Evolutionary conservation across 1,140 invertebrate genomes (phyloP), one percentile per base, ranked within the genome.

Genomic region (Philotrypesis tridentata): DNA sequence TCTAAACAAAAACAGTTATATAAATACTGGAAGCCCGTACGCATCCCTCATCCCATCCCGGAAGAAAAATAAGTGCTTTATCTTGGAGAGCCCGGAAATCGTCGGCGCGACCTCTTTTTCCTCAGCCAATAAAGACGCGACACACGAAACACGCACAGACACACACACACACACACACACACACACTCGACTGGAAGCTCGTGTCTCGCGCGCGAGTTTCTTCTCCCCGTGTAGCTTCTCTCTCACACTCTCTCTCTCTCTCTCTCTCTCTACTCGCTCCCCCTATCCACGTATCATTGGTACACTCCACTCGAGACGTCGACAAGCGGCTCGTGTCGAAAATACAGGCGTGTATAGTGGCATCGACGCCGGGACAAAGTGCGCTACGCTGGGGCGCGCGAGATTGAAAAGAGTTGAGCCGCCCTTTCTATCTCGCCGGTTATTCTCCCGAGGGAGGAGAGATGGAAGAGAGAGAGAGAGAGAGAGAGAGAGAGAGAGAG

Each of bases 391-490:
- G 8, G 72, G n/a, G n/a, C n/a, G 37, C 12, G 55, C 37, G 12
- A 74, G 71, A 80, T 74, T 80, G 79, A 80, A 80, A 74, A 80
- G 71, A 23, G 68, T 65, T 61, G 48, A 79, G 23, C 40, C 23
- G 23, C 12, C 31, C 74, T 67, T 75, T 33, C 48, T 17, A 55
- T 55, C 21, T n/a, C 21, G 0, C 17, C 21, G 48, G 17, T 21
- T 55, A 55, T 17, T 55, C 48, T 55, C 48, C 17, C n/a, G n/a
- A 17, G 48, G 48, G 48, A 17, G 48, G 48, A 17, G 48, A 17
- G 17, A 5, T 7, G 48, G 21, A 55, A 17, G 33, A 3, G 33
- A 37, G 33, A 5, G 33, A 37, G 33, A 37, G 33, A 37, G 33
- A 37, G 33, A 37, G 33, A 37, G 33, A 37, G 33, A 37, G 33